Percentiles rank a stretch among this genome's conserved stretches.
phyloP scores from a whole-genome alignment of 2,797 vertebrate species.

The Aselliscus stoliczkanus region DNA sequence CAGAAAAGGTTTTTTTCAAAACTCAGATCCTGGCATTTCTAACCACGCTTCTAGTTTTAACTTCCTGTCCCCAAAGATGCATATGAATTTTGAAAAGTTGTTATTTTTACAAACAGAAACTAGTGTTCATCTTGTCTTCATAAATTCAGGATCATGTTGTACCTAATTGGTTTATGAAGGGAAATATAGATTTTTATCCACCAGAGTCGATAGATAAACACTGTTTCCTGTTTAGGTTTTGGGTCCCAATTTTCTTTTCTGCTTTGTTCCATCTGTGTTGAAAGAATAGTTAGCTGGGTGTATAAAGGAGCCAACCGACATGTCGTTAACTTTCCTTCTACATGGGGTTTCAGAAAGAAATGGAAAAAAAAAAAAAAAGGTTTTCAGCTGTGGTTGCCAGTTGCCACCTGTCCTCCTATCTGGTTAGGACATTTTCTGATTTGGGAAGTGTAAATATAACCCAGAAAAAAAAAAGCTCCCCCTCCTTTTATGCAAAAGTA shows the following conservation, averaged over 20 bases:
- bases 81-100: background rate
- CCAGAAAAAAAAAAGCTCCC: slow-evolving; percentile 61
- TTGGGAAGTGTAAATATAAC: slow-evolving; percentile 67
- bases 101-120: background rate
- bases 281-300: background rate
- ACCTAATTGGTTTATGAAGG: background rate
- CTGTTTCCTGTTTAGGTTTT: background rate
- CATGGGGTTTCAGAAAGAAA: slow-evolving; percentile 50
- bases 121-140: background rate
- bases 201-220: no score
- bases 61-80: background rate
- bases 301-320: slow-evolving; percentile 31
- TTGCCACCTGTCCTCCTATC: slow-evolving; percentile 66
- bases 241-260: background rate
- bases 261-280: background rate
- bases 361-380: slow-evolving; percentile 52
- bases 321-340: slow-evolving; percentile 59
- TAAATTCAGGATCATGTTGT: background rate
- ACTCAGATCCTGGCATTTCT: rapidly evolving
- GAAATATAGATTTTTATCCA: background rate
- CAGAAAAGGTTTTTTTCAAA: background rate
- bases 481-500: slow-evolving; percentile 63
- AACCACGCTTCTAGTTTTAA: background rate
- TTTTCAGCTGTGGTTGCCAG: slow-evolving; percentile 53
- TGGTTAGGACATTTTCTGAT: slow-evolving; percentile 60